Evolutionary conservation across 2,888 invertebrate species (phyloP).

Genomic region (Uropetala carovei): DNA sequence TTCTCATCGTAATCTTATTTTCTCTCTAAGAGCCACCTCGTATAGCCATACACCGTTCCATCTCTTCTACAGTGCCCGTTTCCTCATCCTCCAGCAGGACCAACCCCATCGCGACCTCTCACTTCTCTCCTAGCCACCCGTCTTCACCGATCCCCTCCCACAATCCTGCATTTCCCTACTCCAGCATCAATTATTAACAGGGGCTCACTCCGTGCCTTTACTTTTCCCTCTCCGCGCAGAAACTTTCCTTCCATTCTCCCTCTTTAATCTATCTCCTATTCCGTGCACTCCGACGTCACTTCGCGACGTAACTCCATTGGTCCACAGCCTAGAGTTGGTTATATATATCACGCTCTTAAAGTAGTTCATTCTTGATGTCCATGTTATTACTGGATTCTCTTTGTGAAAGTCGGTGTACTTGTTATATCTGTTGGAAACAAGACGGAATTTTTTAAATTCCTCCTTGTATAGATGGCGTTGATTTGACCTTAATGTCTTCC

Average conservation of each 20-base stretch:
- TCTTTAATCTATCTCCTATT: slow-evolving; percentile 45
- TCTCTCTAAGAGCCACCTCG: slow-evolving; percentile 43
- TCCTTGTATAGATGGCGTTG: neutral
- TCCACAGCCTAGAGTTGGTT: slow-evolving; percentile 11
- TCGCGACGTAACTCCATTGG: slow-evolving; percentile 44
- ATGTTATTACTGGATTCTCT: neutral
- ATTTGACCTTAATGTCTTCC: too few relatives aligned
- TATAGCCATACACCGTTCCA: slow-evolving; percentile 20
- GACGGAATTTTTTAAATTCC: neutral
- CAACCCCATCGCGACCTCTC: slow-evolving; percentile 15
- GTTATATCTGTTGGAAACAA: neutral
- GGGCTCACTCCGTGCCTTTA: slow-evolving; percentile 44
- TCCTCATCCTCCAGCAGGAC: neutral
- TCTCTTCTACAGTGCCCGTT: neutral
- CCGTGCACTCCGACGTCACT: slow-evolving; percentile 48
- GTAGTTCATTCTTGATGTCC: slow-evolving; percentile 2
- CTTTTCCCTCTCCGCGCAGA: slow-evolving; percentile 42
- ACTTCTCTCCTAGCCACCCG: neutral
- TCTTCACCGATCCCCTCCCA: slow-evolving; percentile 25
- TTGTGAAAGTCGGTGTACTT: neutral
- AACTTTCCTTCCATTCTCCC: slow-evolving; percentile 37
- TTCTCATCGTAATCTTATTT: slow-evolving; percentile 60
- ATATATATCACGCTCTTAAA: neutral
- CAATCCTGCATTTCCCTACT: neutral
- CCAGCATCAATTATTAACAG: slow-evolving; percentile 53